Evolutionary conservation across 2,888 invertebrate species (phyloP).

Genomic region (Abrostola tripartita): DNA sequence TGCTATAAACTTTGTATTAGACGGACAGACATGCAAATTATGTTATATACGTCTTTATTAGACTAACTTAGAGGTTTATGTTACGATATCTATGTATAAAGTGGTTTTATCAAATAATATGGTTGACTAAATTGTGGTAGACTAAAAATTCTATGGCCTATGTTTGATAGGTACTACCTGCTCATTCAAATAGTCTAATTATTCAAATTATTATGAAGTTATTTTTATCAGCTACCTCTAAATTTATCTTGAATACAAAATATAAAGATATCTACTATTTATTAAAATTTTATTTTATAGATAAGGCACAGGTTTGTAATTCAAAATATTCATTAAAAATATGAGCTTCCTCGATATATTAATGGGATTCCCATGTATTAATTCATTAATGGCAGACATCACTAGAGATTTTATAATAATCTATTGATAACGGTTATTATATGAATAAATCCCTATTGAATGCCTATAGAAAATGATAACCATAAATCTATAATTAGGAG

Average conservation of each 20-base stretch:
- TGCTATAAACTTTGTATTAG: slow-evolving; percentile 45
- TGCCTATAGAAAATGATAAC: neutral
- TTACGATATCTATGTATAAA: slow-evolving; percentile 3
- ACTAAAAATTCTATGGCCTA: no score
- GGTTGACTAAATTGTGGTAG: no score
- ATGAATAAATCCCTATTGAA: slow-evolving; percentile 16
- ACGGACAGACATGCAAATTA: slow-evolving; percentile 43
- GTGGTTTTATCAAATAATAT: neutral
- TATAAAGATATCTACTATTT: neutral
- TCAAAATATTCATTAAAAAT: slow-evolving; percentile 8
- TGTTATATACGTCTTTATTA: slow-evolving; percentile 37
- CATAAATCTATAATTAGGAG: slow-evolving; percentile 4
- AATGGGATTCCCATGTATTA: slow-evolving; percentile 1
- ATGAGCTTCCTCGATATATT: slow-evolving; percentile 7
- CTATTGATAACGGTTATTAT: slow-evolving; percentile 13
- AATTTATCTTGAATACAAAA: neutral
- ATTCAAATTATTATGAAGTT: no score
- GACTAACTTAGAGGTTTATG: slow-evolving; percentile 24
- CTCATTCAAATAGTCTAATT: no score
- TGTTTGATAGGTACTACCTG: no score
- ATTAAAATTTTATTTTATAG: neutral
- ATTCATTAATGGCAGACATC: slow-evolving; percentile 5
- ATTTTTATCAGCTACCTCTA: no score
- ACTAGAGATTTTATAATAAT: slow-evolving; percentile 8
- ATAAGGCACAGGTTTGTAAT: neutral